Conservation (phyloP, 2,113 vertebrate genomes). For the Erythrocercus mccallii region DNA sequence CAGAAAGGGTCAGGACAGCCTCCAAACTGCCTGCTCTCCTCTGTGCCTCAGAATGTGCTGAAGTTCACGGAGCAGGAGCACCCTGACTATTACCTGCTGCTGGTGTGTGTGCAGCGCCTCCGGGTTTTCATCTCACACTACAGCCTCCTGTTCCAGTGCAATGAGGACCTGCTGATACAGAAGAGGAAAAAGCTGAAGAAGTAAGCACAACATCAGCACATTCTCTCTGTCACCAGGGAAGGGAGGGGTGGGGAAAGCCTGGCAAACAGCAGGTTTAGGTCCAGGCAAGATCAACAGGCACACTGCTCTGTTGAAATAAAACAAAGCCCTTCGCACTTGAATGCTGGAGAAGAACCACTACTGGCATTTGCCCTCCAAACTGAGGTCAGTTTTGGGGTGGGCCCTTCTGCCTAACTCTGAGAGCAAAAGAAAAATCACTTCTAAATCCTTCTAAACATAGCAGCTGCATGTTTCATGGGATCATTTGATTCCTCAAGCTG, state of each 20-base stretch:
- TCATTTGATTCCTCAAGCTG: background rate
- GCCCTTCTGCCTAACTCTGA: background rate
- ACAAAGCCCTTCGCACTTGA: background rate
- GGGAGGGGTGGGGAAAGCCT: background rate
- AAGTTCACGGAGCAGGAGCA: constrained; percentile 94
- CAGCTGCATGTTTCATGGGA: background rate
- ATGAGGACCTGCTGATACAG: constrained; percentile 91
- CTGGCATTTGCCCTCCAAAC: background rate
- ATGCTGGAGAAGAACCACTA: background rate
- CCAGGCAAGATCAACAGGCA: background rate
- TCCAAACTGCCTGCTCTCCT: constrained; percentile 33
- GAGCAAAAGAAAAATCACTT: background rate
- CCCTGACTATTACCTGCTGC: constrained; percentile 93
- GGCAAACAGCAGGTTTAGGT: background rate
- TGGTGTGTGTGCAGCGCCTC: constrained; percentile 92
- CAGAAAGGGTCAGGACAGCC: background rate
- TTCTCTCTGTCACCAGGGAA: background rate
- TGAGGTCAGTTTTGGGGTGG: background rate
- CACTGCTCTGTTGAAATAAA: background rate
- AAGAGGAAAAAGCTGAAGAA: constrained; percentile 90
- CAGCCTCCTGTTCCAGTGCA: constrained; percentile 90
- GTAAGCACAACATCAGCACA: constrained; percentile 63
- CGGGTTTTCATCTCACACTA: constrained; percentile 89
- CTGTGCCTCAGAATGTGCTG: constrained; percentile 79
- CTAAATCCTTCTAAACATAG: background rate